Evolutionary conservation across 2,888 invertebrate species (phyloP).

Genomic region (Gymnosoma rotundatum): DNA sequence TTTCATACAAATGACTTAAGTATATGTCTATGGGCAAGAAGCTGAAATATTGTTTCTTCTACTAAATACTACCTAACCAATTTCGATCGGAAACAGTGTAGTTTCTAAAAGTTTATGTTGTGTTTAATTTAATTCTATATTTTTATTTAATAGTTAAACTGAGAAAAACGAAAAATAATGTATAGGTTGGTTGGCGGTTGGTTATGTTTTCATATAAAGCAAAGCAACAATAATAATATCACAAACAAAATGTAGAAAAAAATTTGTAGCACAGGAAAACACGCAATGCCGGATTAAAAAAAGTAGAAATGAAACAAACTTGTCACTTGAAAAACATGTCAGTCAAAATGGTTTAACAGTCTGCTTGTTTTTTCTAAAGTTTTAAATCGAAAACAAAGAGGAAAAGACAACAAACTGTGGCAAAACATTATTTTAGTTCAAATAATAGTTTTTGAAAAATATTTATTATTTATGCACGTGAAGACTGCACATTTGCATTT

Average conservation of each 20-base stretch:
- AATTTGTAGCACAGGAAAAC: constrained; percentile 23
- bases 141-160: constrained; percentile 18
- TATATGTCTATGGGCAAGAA: too few species aligned
- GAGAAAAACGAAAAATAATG: constrained; percentile 10
- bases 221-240: constrained; percentile 22
- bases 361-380: constrained; percentile 63
- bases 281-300: constrained; percentile 7
- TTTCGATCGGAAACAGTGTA: constrained; percentile 45
- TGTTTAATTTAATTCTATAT: not conserved
- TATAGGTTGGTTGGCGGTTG: constrained; percentile 44
- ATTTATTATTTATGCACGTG: too few species aligned
- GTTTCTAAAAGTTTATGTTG: constrained; percentile 26
- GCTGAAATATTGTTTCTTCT: not conserved
- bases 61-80: not conserved
- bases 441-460: not conserved
- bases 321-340: constrained; percentile 68
- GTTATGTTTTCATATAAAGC: constrained; percentile 39
- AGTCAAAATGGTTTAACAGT: constrained; percentile 68
- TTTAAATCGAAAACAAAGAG: constrained; percentile 21
- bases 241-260: constrained; percentile 42
- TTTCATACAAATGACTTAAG: too few species aligned
- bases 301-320: constrained; percentile 36
- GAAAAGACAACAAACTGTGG: constrained; percentile 9
- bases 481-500: too few species aligned
- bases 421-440: constrained; percentile 42